Conservation (phyloP, 2,797 vertebrate genomes). For the Hemitrygon akajei region DNA sequence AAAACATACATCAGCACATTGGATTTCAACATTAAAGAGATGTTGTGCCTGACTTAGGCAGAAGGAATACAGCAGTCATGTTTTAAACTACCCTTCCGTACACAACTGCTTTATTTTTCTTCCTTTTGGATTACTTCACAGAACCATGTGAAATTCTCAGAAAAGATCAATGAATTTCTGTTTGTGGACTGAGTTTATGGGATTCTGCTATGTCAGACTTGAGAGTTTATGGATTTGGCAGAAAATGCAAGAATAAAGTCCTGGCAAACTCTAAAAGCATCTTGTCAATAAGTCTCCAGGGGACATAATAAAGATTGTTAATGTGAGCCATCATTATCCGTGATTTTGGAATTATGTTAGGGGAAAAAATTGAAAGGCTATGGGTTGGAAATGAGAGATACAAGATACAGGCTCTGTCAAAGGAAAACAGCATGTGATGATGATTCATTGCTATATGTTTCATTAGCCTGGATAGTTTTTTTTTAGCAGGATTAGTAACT, state of each 20-base stretch:
- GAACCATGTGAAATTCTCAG: neutral
- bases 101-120: neutral
- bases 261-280: constrained; percentile 45
- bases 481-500: constrained; percentile 52
- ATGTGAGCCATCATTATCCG: neutral
- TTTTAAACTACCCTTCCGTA: neutral
- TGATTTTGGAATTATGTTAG: neutral
- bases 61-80: neutral
- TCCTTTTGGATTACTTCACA: neutral
- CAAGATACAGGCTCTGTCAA: constrained; percentile 43
- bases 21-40: neutral
- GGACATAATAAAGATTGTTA: neutral
- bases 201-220: neutral
- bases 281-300: constrained; percentile 49
- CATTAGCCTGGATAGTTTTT: constrained; percentile 43
- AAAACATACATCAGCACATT: neutral
- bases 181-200: neutral
- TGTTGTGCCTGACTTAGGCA: neutral
- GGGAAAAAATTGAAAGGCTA: constrained; percentile 39
- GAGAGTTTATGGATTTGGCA: constrained; percentile 59
- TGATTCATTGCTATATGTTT: constrained; percentile 56
- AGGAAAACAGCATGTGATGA: constrained; percentile 47
- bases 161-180: neutral
- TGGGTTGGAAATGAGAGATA: constrained; percentile 41
- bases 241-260: constrained; percentile 51